Evolutionary conservation across 1,140 invertebrate species (phyloP), one percentile per base, ranked within the genome.

Genomic region (Drosophila auraria): DNA sequence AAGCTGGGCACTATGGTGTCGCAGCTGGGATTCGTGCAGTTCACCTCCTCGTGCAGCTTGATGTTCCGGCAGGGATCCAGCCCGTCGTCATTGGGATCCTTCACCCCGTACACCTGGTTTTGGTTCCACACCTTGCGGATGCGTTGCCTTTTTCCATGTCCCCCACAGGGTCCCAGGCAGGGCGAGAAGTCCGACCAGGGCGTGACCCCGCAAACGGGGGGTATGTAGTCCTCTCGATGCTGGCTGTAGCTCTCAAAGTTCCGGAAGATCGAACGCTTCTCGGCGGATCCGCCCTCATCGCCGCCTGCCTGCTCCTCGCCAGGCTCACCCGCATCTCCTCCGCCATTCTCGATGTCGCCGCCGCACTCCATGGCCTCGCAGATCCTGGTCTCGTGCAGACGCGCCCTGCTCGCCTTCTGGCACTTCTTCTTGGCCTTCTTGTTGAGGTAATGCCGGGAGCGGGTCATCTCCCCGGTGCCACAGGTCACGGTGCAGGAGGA

Each of bases 151-250:
- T 73, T 60, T 0, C 92, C 92, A 1, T 33, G 59, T 1, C 80
- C 83, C 2, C 91, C 91, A 15, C 97, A 98, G 7, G 95, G 95
- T 0, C 94, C 95, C 69, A 94, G 96, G 82, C 97, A 98, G 0
- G 95, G 93, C 33, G 95, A 94, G 96, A 97, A 98, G 17, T 95
- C 93, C 9, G 95, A 95, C 96, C 97, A 98, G 42, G 94, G 94
- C 0, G 95, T 95, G 0, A 97, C 94, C 63, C 95, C 94, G 78
- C 97, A 98, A 77, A 95, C 94, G 3, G 91, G 83, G 7, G 91
- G 92, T 57, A 93, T 91, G 5, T 82, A 82, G 9, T 92, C 91
- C 53, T 92, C 91, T 3, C 70, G 72, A n/a, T 78, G 86, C 20
- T 92, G 91, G 36, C 91, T 92, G 60, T 77, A 92, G 53, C 91